A percentile compares a stretch with the other conserved stretches of the same genome.
phyloP scores from a whole-genome alignment of 2,113 vertebrate species.

The Clupea harengus region DNA sequence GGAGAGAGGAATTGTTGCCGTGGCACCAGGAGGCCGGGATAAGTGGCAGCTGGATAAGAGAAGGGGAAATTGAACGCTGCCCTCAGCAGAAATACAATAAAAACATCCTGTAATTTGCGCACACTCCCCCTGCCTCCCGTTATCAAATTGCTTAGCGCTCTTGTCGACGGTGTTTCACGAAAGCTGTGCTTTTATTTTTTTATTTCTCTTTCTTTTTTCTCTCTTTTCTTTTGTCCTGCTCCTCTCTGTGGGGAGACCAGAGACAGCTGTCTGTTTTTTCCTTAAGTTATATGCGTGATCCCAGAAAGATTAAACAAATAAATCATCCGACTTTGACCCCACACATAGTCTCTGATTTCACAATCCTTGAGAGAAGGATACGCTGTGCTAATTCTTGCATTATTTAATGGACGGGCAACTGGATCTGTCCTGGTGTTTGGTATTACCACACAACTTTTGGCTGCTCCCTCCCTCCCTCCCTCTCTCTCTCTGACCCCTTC shows the following conservation, averaged over 20 bases:
- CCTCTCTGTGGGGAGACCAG: slow-evolving; percentile 27
- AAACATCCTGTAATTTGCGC: slow-evolving; percentile 50
- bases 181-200: slow-evolving; percentile 20
- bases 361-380: not conserved
- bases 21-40: slow-evolving; percentile 27
- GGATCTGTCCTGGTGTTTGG: not conserved
- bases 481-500: not conserved
- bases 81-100: slow-evolving; percentile 48
- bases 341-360: not conserved
- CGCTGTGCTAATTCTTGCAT: not conserved
- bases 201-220: slow-evolving; percentile 2
- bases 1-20: slow-evolving; percentile 16
- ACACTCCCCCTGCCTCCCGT: slow-evolving; percentile 27
- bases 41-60: slow-evolving; percentile 36
- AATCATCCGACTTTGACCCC: not conserved
- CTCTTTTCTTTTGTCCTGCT: slow-evolving; percentile 5
- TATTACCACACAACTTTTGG: not conserved
- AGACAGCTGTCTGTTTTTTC: slow-evolving; percentile 35
- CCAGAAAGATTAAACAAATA: not conserved
- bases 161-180: not conserved
- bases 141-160: slow-evolving; percentile 35
- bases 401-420: not conserved
- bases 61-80: slow-evolving; percentile 48
- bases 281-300: not conserved
- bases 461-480: not conserved